Base-by-base conservation (phyloP, 1,140 invertebrate genomes). In the Stegodyphus mimosarum region DNA sequence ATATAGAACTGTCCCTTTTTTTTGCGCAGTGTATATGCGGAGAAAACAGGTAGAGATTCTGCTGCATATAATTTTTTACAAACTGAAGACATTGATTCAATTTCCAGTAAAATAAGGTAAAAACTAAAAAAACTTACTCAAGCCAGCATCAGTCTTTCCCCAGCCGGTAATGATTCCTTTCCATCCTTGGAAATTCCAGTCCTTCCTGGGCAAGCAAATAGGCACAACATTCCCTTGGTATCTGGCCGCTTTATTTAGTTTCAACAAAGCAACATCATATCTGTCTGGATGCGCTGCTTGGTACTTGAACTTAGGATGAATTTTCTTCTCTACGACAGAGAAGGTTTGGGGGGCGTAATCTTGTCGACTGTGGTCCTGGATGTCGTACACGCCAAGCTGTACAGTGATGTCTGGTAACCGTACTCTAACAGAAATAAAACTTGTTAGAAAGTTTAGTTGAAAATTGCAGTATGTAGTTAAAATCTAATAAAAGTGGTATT, bases 271-370 rank as follows among this genome's bases (percentile, higher is more conserved):
- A 55, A 97, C 91, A 90, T 97, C 96, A 88, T 91, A 93, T 83
- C 92, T 91, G 89, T 96, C 95, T 2, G 95, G 95, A 89, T 96
- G 95, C 0, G 95, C 95, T 84, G 94, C 92, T 73, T 95, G 93
- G 88, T 95, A 96, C 89, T 94, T 92, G 89, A 96, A 96, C 7
- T 93, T 92, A 0, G 95, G 95, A 90, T 96, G 95, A n/a, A 96
- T 92, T 63, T 94, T 93, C 90, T 95, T 94, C 87, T 94, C 92
- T 6, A 92, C 90, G 3, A 94, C 93, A 89, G 92, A 92, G 88
- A 95, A 93, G 88, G 93, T 93, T 89, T 95, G 94, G 88, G 92
- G 94, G 75, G 92, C 94, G 87, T 92, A 90, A 87, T 93, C 94
- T 17, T 92, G 89, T 71, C 93, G 92, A 63, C 92, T 90, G 86